These are phyloP conservation scores for Rhombomys opimus DNA, from an alignment of 2,113 vertebrate species.

Conservation along the genomic window DNA sequence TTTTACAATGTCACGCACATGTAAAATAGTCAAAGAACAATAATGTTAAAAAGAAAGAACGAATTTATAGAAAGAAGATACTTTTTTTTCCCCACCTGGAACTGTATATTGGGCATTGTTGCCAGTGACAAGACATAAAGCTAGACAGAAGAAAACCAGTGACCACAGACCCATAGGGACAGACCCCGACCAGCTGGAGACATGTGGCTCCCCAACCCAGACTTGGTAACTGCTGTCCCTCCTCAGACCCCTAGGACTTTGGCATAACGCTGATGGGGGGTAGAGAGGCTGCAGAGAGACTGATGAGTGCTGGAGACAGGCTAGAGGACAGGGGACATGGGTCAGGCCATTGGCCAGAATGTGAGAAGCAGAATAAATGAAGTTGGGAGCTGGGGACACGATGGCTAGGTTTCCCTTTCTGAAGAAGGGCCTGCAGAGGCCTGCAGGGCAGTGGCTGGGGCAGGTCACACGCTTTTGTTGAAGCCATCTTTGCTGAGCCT, in stretches of 20 bases:
- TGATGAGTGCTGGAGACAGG: background rate
- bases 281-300: slow-evolving; percentile 42
- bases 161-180: slow-evolving; percentile 18
- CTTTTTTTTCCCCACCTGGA: slow-evolving; percentile 53
- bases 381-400: slow-evolving; percentile 49
- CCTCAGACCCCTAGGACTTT: slow-evolving; percentile 70
- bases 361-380: slow-evolving; percentile 28
- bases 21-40: background rate
- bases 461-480: slow-evolving; percentile 87
- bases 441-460: background rate
- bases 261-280: slow-evolving; percentile 75
- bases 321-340: background rate
- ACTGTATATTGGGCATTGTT: slow-evolving; percentile 76
- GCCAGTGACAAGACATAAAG: slow-evolving; percentile 73
- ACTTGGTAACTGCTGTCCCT: slow-evolving; percentile 36
- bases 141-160: slow-evolving; percentile 57
- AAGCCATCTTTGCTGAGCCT: slow-evolving; percentile 95
- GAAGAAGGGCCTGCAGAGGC: slow-evolving; percentile 43
- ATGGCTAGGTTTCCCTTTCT: slow-evolving; percentile 62
- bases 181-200: slow-evolving; percentile 38
- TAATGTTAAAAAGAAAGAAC: background rate
- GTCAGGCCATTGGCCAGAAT: background rate
- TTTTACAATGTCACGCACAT: background rate
- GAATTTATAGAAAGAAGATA: background rate
- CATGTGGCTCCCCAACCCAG: background rate